These are phyloP conservation scores for Heteractis magnifica DNA, from an alignment of 92 coral and sea anemone genomes.

Conservation along the genomic window DNA sequence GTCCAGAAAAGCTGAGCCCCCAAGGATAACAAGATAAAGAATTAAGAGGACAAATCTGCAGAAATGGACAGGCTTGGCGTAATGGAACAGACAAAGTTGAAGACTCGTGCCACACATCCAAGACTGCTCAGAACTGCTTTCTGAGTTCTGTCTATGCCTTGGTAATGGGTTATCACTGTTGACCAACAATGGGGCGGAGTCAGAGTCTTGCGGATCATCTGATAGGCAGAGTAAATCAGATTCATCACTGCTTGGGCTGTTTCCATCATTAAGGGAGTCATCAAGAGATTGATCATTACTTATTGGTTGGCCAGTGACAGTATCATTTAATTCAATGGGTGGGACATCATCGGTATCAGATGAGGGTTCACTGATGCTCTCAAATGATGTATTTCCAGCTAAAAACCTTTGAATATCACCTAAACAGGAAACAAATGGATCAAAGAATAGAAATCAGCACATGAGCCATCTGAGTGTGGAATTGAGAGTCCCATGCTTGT, in stretches of 20 bases:
- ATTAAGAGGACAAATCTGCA: constrained; percentile 54
- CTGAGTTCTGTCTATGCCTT: neutral
- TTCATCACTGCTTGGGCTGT: constrained; percentile 5
- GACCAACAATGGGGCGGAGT: constrained; percentile 19
- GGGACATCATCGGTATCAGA: neutral
- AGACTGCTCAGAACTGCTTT: neutral
- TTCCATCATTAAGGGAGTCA: constrained; percentile 16
- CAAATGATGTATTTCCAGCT: constrained; percentile 32
- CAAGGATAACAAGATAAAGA: constrained; percentile 37
- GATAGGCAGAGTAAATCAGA: constrained; percentile 33
- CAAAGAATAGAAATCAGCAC: neutral
- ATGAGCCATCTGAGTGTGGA: neutral
- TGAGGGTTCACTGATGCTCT: neutral
- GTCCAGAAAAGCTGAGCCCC: constrained; percentile 48
- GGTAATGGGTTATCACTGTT: neutral
- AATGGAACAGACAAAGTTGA: constrained; percentile 19
- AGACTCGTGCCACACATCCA: constrained; percentile 23
- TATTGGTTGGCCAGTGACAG: constrained; percentile 2
- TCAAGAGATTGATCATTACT: neutral
- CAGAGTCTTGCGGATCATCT: constrained; percentile 21
- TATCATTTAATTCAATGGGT: constrained; percentile 8
- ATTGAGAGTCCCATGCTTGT: too few relatives aligned
- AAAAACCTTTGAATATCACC: constrained; percentile 52
- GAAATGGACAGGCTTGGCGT: neutral
- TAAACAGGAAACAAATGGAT: neutral